Evolutionary conservation across 37 sponge, comb jelly and placozoan species (phyloP).

Genomic region (Crambe crambe): DNA sequence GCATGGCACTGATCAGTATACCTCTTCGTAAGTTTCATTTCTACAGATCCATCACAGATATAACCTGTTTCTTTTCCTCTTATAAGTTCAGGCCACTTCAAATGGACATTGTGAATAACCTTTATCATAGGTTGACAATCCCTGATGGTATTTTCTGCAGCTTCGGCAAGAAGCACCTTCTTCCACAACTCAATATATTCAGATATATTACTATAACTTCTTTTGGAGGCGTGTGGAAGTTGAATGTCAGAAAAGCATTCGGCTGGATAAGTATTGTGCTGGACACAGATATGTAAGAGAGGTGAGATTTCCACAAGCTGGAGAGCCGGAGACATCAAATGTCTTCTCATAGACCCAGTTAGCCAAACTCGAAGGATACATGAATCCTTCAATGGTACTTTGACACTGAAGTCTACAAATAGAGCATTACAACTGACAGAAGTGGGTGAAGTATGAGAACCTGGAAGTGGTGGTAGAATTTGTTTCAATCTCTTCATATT

Average conservation of each 20-base stretch:
- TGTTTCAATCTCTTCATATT: background rate
- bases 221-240: constrained; percentile 46
- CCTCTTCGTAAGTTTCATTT: background rate
- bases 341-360: constrained; percentile 20
- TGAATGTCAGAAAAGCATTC: constrained; percentile 55
- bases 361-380: constrained; percentile 47
- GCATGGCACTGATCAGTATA: constrained; percentile 7
- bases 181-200: constrained; percentile 67
- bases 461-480: no score
- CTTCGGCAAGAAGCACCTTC: constrained; percentile 63
- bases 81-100: constrained; percentile 58
- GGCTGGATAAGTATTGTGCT: constrained; percentile 58
- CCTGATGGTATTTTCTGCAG: constrained; percentile 34
- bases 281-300: constrained; percentile 42
- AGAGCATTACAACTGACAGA: no score
- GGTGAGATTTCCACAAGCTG: constrained; percentile 57
- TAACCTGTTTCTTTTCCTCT: constrained; percentile 15
- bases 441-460: no score
- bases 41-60: background rate
- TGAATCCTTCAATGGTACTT: constrained; percentile 1
- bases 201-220: constrained; percentile 12
- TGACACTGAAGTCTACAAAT: background rate
- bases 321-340: constrained; percentile 30
- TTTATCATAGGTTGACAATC: constrained; percentile 4
- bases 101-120: constrained; percentile 36